Evolutionary conservation across 2,113 vertebrate genomes (phyloP), one percentile per base, ranked within the genome.

Genomic region (Sebastes schlegelii): DNA sequence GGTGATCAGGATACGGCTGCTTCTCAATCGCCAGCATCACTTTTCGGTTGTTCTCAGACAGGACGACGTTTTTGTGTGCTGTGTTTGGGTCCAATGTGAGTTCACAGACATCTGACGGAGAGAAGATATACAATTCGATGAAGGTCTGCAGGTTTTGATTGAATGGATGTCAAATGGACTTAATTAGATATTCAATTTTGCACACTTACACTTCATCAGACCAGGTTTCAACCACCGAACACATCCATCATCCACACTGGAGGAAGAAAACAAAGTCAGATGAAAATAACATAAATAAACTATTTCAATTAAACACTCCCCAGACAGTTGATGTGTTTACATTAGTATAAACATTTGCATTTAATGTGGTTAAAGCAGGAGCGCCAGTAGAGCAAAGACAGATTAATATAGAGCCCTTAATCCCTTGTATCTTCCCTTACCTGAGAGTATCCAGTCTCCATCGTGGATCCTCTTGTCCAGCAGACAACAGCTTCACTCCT

Each of bases 61-160:
- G 55, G 65, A 17, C 4, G 46, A 79, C 12, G 1, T 61, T 51
- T 43, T 43, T 79, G 76, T 79, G 65, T 3, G 76, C 55, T 13
- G 75, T 79, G 55, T 79, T 79, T 7, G 76, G 76, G 65, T 79
- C 55, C 65, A 77, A 23, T 78, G 26, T 26, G 26, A 26, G 26
- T 26, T 26, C 26, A 26, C 26, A 26, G 26, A 26, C 26, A 26
- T 26, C 76, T 78, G 23, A 51, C 1, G 12, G 19, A 14, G 8
- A 42, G 8, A 40, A 51, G 23, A 26, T 26, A 26, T 0, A 26
- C 26, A 26, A 26, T 26, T 0, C 6, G 5, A 45, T 49, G 16
- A 13, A 13, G 13, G 8, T 48, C 51, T 45, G 13, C n/a, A 49
- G 23, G 40, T 45, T 72, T 8, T 45, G 19, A 46, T 26, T 3